Conservation (phyloP, 2,888 invertebrate species). For the Spialia ferax region DNA sequence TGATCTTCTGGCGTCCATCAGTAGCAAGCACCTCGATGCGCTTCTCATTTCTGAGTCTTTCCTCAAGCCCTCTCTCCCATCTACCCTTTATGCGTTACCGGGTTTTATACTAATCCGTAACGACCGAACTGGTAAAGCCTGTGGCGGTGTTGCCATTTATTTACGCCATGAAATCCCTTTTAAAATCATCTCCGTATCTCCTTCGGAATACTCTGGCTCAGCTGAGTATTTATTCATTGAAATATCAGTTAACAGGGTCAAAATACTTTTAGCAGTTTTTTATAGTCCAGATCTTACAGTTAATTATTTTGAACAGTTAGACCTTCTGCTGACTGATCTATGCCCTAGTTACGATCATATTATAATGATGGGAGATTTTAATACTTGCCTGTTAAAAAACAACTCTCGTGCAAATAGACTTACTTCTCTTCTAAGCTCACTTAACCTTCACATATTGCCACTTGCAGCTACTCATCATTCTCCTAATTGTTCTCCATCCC, state of each 20-base stretch:
- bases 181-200: neutral
- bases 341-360: neutral
- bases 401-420: no score
- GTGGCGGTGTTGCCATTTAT: constrained; percentile 9
- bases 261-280: neutral
- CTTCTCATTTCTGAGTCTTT: neutral
- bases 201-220: neutral
- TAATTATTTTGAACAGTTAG: neutral
- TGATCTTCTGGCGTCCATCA: neutral
- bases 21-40: neutral
- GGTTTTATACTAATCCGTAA: neutral
- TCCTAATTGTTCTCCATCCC: neutral
- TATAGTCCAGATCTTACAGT: constrained; percentile 6
- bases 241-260: neutral
- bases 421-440: no score
- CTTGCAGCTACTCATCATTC: constrained; percentile 8
- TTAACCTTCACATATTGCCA: no score
- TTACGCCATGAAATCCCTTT: neutral
- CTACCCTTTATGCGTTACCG: neutral
- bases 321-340: neutral
- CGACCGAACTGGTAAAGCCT: neutral
- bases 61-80: neutral
- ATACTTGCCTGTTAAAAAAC: neutral
- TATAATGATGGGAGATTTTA: neutral
- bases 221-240: neutral